These are phyloP conservation scores for Calonectris borealis DNA, from an alignment of 2,113 vertebrate species.

Conservation along the genomic window DNA sequence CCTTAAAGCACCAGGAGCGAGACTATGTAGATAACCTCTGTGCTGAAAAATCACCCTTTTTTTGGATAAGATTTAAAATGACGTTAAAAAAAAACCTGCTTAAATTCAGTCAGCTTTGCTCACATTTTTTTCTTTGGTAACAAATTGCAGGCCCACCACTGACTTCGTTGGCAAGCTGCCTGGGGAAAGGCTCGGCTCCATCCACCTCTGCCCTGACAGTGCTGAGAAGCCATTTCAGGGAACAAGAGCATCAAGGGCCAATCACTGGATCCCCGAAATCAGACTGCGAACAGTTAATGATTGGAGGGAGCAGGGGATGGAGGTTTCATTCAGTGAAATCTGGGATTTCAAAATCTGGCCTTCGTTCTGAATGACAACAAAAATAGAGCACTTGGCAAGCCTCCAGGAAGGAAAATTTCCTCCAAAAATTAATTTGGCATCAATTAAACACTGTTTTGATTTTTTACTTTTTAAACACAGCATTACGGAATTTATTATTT, in stretches of 20 bases:
- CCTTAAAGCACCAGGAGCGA: background rate
- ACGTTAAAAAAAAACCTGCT: background rate
- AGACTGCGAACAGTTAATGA: background rate
- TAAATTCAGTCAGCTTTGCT: background rate
- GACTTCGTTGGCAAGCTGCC: background rate
- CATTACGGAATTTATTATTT: background rate
- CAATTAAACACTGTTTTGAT: background rate
- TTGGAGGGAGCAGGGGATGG: background rate
- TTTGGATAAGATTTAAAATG: background rate
- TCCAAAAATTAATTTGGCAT: background rate
- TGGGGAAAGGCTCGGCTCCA: background rate
- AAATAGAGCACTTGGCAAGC: background rate
- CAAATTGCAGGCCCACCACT: background rate
- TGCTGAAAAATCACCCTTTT: background rate
- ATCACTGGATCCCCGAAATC: rapidly evolving
- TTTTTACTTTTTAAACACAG: background rate
- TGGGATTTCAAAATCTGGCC: conserved; percentile 2
- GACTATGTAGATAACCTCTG: background rate
- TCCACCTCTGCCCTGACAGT: background rate
- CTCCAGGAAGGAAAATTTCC: background rate
- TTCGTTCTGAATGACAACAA: background rate
- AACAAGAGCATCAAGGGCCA: background rate
- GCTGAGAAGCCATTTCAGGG: background rate
- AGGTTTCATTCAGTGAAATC: background rate
- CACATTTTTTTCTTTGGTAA: background rate